Conservation (phyloP, 1,140 invertebrate genomes). For the Drosophila azteca region DNA sequence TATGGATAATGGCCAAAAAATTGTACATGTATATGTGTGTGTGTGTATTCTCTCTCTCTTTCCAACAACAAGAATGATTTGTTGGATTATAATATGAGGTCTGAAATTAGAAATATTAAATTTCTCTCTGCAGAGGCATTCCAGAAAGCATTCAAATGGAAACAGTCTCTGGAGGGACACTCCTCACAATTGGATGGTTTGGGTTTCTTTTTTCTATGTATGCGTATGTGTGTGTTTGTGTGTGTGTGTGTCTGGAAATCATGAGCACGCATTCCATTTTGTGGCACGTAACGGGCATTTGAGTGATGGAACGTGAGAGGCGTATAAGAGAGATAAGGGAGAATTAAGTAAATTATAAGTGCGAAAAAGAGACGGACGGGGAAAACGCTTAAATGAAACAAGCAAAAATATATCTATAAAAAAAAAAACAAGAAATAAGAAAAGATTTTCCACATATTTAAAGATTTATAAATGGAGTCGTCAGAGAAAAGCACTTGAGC, state of each 20-base stretch:
- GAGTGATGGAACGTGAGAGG: slow-evolving; percentile 37
- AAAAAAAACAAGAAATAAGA: background rate
- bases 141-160: slow-evolving; percentile 22
- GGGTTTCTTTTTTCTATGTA: background rate
- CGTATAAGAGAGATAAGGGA: slow-evolving; percentile 1
- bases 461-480: slow-evolving; percentile 8
- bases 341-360: slow-evolving; percentile 36
- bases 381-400: background rate
- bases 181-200: slow-evolving; percentile 18
- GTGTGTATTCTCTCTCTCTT: background rate
- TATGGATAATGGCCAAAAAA: slow-evolving; percentile 33
- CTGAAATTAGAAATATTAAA: slow-evolving; percentile 25
- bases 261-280: slow-evolving; percentile 55
- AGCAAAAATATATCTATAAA: background rate
- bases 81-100: slow-evolving; percentile 10
- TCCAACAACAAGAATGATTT: slow-evolving; percentile 29
- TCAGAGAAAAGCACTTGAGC: too few species aligned
- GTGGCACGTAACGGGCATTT: slow-evolving; percentile 42
- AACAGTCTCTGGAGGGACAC: slow-evolving; percentile 24
- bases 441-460: background rate
- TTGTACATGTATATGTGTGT: background rate
- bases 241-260: slow-evolving; percentile 40
- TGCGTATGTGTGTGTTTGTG: background rate
- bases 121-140: slow-evolving; percentile 1
- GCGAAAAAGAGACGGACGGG: background rate